A percentile compares a stretch with the other conserved stretches of the same genome.
Conservation (phyloP, 2,888 invertebrate species). For the Eupithecia dodoneata region DNA sequence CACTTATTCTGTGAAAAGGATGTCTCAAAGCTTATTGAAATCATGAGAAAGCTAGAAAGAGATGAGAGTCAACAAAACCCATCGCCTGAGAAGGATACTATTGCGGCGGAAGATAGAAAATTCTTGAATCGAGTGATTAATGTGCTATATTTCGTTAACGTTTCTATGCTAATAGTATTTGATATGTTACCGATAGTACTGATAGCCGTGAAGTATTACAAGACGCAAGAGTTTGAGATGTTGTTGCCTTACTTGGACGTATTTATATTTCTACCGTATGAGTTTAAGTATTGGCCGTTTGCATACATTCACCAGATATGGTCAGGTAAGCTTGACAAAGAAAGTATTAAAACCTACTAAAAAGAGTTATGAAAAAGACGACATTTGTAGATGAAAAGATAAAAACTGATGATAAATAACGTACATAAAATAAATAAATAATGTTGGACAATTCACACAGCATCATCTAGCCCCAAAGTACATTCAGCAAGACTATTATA, state of each 20-base stretch:
- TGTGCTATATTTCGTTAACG: slow-evolving; percentile 50
- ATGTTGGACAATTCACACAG: too few species aligned
- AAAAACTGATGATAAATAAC: too few species aligned
- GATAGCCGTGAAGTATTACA: slow-evolving; percentile 53
- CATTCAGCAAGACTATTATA: not conserved
- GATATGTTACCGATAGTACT: slow-evolving; percentile 52
- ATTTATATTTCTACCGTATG: slow-evolving; percentile 54
- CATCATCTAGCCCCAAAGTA: too few species aligned
- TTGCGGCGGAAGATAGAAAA: slow-evolving; percentile 44
- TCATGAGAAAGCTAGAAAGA: slow-evolving; percentile 47
- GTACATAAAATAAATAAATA: too few species aligned
- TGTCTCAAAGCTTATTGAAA: slow-evolving; percentile 42
- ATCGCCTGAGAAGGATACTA: slow-evolving; percentile 40
- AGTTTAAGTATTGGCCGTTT: slow-evolving; percentile 56
- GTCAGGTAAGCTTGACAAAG: slow-evolving; percentile 48
- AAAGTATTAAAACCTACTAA: not conserved
- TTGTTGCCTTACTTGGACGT: slow-evolving; percentile 57
- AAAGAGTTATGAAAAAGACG: too few species aligned
- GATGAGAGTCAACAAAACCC: slow-evolving; percentile 38
- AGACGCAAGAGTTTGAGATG: slow-evolving; percentile 52
- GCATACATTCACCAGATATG: slow-evolving; percentile 58
- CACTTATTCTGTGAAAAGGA: slow-evolving; percentile 44
- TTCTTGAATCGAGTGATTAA: slow-evolving; percentile 51
- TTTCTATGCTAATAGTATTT: slow-evolving; percentile 53
- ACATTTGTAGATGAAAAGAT: not conserved